A percentile compares a stretch with the other conserved stretches of the same genome.
phyloP scores from a whole-genome alignment of 2,113 vertebrate genomes.

The Sebastes schlegelii region DNA sequence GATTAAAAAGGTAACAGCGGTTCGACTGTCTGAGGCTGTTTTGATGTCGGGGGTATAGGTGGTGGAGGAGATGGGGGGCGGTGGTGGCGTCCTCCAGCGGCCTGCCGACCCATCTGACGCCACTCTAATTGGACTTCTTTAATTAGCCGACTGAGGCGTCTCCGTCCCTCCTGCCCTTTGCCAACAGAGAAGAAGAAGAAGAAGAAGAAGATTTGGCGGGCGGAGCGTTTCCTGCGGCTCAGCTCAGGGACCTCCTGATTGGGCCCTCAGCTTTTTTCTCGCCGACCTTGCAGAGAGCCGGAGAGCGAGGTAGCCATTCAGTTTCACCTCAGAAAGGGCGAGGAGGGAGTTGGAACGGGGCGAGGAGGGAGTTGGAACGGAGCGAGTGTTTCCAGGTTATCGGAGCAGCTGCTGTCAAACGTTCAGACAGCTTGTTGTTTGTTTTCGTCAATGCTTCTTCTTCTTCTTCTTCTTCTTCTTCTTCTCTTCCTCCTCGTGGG shows the following conservation, averaged over 20 bases:
- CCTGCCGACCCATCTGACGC: slow-evolving; percentile 45
- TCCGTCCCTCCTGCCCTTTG: slow-evolving; percentile 12
- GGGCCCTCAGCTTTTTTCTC: slow-evolving; percentile 61
- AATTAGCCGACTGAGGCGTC: slow-evolving; percentile 58
- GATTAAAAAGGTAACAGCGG: not conserved
- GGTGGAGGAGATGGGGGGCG: not conserved
- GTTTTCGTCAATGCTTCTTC: slow-evolving; percentile 21
- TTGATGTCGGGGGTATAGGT: slow-evolving; percentile 3
- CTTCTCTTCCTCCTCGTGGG: slow-evolving; percentile 8
- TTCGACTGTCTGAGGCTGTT: slow-evolving; percentile 9
- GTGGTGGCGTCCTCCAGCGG: slow-evolving; percentile 29
- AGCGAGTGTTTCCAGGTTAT: slow-evolving; percentile 36
- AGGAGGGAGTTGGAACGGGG: not conserved
- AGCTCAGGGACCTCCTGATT: slow-evolving; percentile 63
- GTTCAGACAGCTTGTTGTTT: slow-evolving; percentile 39
- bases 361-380: not conserved
- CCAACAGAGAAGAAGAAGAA: not conserved
- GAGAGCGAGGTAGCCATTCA: slow-evolving; percentile 18
- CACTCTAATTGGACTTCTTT: slow-evolving; percentile 73
- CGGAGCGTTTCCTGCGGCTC: slow-evolving; percentile 33
- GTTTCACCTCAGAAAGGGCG: slow-evolving; percentile 28
- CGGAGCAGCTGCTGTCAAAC: slow-evolving; percentile 29
- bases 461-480: not conserved
- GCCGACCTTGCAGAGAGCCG: slow-evolving; percentile 22
- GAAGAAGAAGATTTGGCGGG: slow-evolving; percentile 32